These are phyloP conservation scores for Hydrolagus affinis DNA, from an alignment of 2,113 vertebrate genomes.

Conservation along the genomic window DNA sequence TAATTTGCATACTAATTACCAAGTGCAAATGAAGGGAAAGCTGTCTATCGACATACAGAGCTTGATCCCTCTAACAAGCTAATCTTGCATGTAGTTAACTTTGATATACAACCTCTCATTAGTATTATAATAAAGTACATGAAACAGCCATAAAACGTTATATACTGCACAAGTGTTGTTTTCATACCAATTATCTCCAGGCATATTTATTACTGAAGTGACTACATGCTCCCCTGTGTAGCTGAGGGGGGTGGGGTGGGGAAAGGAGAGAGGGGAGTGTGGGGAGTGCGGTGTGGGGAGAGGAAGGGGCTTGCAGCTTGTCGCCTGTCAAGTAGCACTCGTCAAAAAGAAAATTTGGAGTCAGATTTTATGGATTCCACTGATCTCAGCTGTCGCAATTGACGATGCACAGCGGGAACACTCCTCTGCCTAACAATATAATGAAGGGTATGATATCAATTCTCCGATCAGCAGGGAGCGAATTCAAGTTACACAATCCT, in stretches of 20 bases:
- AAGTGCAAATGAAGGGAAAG: slow-evolving; percentile 83
- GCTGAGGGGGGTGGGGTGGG: slow-evolving; percentile 6
- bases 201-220: slow-evolving; percentile 86
- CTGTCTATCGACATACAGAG: slow-evolving; percentile 30
- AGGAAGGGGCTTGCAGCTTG: slow-evolving; percentile 37
- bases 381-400: slow-evolving; percentile 33
- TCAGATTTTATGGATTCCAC: slow-evolving; percentile 32
- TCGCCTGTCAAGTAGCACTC: slow-evolving; percentile 31
- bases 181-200: slow-evolving; percentile 90
- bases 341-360: slow-evolving; percentile 30
- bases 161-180: slow-evolving; percentile 96
- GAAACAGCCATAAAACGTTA: slow-evolving; percentile 96
- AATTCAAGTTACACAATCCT: slow-evolving; percentile 32
- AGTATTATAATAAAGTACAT: slow-evolving; percentile 96
- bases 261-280: slow-evolving; percentile 65
- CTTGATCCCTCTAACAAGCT: slow-evolving; percentile 87
- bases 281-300: slow-evolving; percentile 49
- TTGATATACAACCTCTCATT: slow-evolving; percentile 91
- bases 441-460: slow-evolving; percentile 56
- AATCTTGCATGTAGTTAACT: slow-evolving; percentile 76
- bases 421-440: slow-evolving; percentile 49
- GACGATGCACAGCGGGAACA: slow-evolving; percentile 49
- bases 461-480: slow-evolving; percentile 36
- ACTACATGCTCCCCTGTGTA: slow-evolving; percentile 68
- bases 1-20: slow-evolving; percentile 99